Evolutionary conservation across 2,797 vertebrate genomes (phyloP).

Genomic region (Philypnodon macrostomus): DNA sequence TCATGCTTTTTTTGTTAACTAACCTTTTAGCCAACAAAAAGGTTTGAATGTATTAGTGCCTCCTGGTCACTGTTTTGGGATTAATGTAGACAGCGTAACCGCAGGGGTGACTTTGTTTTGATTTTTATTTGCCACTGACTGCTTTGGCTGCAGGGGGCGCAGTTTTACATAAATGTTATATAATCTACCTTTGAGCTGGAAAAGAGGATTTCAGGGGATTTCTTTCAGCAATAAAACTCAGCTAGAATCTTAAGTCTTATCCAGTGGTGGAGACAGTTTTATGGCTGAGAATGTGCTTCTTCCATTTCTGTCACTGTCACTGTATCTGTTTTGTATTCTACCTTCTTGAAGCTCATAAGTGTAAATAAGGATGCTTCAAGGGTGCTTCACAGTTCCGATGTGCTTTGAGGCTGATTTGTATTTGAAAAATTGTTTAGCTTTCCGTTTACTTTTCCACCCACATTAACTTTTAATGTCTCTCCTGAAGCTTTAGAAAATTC

Average conservation of each 20-base stretch:
- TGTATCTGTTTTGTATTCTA: conserved; percentile 25
- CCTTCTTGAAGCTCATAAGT: conserved; percentile 33
- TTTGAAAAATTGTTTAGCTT: conserved; percentile 30
- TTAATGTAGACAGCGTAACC: conserved; percentile 17
- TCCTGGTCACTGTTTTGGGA: conserved; percentile 15
- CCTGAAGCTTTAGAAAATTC: conserved; percentile 9
- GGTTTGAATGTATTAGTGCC: conserved; percentile 19
- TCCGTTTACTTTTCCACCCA: conserved; percentile 30
- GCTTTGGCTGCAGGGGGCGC: conserved; percentile 37
- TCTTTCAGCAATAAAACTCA: conserved; percentile 30
- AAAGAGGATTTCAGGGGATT: conserved; percentile 36
- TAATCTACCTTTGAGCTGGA: conserved; percentile 38
- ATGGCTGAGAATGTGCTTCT: conserved; percentile 34
- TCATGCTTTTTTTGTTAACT: neutral
- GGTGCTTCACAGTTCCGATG: conserved; percentile 32
- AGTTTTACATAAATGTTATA: conserved; percentile 44
- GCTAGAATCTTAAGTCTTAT: conserved; percentile 20
- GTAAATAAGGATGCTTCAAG: conserved; percentile 31
- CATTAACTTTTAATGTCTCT: conserved; percentile 31
- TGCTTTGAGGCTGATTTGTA: conserved; percentile 27
- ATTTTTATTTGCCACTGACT: conserved; percentile 25
- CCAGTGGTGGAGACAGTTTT: conserved; percentile 37
- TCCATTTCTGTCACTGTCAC: conserved; percentile 17
- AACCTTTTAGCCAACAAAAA: no score
- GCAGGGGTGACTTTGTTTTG: conserved; percentile 24